Percentiles rank a stretch among this genome's conserved stretches.
Evolutionary conservation across 2,888 invertebrate species (phyloP).

Genomic region (Agrochola circellaris): DNA sequence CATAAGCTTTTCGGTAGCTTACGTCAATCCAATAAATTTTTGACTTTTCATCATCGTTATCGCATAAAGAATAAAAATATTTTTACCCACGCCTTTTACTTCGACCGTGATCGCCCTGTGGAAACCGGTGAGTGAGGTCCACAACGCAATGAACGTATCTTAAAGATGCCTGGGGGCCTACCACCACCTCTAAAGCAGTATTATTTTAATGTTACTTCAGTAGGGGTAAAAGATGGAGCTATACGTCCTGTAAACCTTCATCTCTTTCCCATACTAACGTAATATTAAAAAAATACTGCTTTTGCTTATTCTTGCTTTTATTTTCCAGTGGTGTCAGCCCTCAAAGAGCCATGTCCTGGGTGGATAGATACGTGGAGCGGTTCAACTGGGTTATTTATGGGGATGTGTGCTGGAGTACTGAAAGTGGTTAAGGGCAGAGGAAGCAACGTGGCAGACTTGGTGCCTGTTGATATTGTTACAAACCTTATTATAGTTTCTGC

Average conservation of each 20-base stretch:
- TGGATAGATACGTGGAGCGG: constrained; percentile 76
- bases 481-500: constrained; percentile 71
- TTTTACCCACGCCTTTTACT: too few species aligned
- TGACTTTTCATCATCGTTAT: background rate
- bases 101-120: background rate
- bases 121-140: background rate
- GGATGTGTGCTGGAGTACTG: constrained; percentile 64
- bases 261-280: too few species aligned
- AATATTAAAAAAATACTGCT: too few species aligned
- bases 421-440: constrained; percentile 62
- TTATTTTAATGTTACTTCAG: too few species aligned
- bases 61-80: too few species aligned
- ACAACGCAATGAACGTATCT: background rate
- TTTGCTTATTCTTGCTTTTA: too few species aligned
- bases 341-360: constrained; percentile 71
- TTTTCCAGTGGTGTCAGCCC: constrained; percentile 71
- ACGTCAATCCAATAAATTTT: background rate
- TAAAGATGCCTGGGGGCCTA: too few species aligned
- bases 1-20: background rate
- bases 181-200: too few species aligned
- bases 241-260: too few species aligned
- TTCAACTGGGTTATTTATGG: constrained; percentile 66
- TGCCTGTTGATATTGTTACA: constrained; percentile 72
- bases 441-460: constrained; percentile 65
- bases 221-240: too few species aligned